Base-by-base conservation (phyloP, 2,113 vertebrate species). In the Bos javanicus region DNA sequence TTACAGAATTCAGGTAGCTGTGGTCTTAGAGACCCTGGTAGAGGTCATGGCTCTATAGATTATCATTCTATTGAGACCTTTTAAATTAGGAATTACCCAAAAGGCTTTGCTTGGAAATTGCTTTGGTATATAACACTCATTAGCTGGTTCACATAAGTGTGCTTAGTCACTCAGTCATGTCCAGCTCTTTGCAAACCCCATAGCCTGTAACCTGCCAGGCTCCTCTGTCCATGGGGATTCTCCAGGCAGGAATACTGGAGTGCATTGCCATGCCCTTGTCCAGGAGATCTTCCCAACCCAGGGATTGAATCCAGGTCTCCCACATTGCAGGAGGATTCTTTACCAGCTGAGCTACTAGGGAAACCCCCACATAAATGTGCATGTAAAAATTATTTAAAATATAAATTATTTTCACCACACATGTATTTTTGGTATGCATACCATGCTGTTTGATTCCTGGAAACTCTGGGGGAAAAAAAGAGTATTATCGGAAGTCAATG, bases 1-100 rank as follows among this genome's bases (percentile, higher is more conserved):
- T 96, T 97, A 95, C 62, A 83, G 89, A 95, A 64, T 80, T 98
- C 93, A 93, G 91, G 89, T 94, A 89, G 86, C 83, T 94, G 56
- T 94, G 71, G 57, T 71, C 90, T 89, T 83, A 36, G 23, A 83
- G 89, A 96, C 36, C 83, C 88, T 91, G 59, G n/a, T 89, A 78
- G 71, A 96, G 94, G 78, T 95, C 89, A 82, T 6, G 39, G 43
- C 93, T 33, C 94, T 78, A 67, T 26, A 86, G 30, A 91, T 96
- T 91, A 59, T 78, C 26, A 85, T 91, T 84, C 87, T 33, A 36
- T 21, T 56, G 60, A 48, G n/a, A 74, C 46, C 30, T 74, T 96
- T 94, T 64, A 89, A 85, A 71, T 57, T 87, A 86, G 46, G 33
- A 21, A 81, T 84, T 93, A 62, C 14, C 71, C 86, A 56, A 96